phyloP scores from a whole-genome alignment of 2,113 vertebrate species.

The Synodontis membranacea region DNA sequence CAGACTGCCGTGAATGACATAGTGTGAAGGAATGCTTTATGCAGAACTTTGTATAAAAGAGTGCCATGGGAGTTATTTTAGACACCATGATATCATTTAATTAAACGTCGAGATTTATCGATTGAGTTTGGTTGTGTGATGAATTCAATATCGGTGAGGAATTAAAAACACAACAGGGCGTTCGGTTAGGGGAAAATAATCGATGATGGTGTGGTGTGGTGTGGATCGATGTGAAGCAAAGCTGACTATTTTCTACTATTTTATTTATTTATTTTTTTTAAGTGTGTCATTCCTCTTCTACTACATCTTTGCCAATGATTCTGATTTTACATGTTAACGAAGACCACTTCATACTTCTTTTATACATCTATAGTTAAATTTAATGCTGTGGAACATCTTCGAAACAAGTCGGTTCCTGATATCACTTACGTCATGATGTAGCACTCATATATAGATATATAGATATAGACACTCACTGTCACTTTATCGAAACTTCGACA shows the following conservation, averaged over 20 bases:
- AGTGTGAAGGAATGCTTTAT: slow-evolving; percentile 10
- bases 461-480: no score
- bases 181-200: neutral
- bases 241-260: neutral
- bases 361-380: neutral
- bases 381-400: neutral
- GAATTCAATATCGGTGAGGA: neutral
- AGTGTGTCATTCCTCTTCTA: neutral
- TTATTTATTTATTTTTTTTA: no score
- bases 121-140: neutral
- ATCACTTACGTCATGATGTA: neutral
- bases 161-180: no score
- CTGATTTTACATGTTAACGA: neutral
- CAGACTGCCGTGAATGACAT: slow-evolving; percentile 21
- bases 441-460: no score
- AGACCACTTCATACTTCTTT: neutral
- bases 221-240: neutral
- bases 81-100: neutral
- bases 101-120: neutral
- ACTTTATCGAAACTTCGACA: no score
- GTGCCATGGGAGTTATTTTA: neutral
- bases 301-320: neutral
- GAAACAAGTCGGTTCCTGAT: neutral
- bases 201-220: neutral
- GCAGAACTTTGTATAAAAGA: neutral